Evolutionary conservation across 2,797 vertebrate genomes (phyloP).

Genomic region (Eupleurogrammus muticus): DNA sequence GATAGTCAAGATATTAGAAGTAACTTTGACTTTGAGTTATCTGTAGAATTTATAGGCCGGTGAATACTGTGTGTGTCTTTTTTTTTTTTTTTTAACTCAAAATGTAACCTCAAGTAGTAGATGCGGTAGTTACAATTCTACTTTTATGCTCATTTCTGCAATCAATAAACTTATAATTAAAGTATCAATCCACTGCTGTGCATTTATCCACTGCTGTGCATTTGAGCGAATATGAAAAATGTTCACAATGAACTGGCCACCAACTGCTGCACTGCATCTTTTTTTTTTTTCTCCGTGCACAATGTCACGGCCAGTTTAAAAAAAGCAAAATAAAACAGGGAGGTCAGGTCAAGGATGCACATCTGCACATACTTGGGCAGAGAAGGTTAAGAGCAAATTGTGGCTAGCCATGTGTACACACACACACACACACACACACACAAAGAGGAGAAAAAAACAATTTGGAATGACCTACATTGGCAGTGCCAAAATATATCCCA

Average conservation of each 20-base stretch:
- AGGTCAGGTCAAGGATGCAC: conserved; percentile 43
- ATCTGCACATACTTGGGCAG: conserved; percentile 49
- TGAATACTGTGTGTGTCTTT: not conserved
- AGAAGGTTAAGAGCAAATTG: conserved; percentile 48
- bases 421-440: conserved; percentile 34
- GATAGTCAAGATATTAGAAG: not conserved
- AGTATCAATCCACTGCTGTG: too few species aligned
- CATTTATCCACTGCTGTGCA: not conserved
- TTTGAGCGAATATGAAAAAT: not conserved
- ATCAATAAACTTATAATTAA: not conserved
- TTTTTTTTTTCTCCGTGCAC: conserved; percentile 1
- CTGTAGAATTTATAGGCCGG: not conserved
- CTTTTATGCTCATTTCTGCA: not conserved
- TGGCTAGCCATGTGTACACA: conserved; percentile 32
- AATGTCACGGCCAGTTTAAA: conserved; percentile 27
- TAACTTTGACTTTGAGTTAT: too few species aligned
- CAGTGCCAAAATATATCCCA: conserved; percentile 71
- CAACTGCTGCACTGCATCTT: not conserved
- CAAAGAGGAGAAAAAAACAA: conserved; percentile 63
- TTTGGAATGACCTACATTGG: conserved; percentile 76
- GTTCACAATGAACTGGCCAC: not conserved
- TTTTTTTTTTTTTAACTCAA: not conserved
- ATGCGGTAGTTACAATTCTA: not conserved
- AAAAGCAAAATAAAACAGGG: conserved; percentile 45
- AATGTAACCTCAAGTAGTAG: not conserved